Evolutionary conservation across 2,113 vertebrate genomes (phyloP).

Genomic region (Centropus bengalensis): DNA sequence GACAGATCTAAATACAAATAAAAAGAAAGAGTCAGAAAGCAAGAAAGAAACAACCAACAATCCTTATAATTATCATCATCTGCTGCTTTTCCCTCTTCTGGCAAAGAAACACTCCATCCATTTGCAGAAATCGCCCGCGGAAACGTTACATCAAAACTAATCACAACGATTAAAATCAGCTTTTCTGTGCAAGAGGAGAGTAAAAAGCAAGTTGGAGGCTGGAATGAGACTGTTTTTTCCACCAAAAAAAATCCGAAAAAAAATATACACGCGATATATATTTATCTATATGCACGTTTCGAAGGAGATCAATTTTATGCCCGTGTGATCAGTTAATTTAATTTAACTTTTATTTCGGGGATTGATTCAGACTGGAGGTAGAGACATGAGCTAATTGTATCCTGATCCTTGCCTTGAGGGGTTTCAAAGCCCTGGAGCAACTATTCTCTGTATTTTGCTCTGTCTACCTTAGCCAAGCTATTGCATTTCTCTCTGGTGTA

Average conservation of each 20-base stretch:
- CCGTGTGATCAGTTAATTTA: conserved; percentile 86
- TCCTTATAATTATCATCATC: conserved; percentile 99
- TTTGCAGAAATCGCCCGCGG: conserved; percentile 96
- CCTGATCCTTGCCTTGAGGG: conserved; percentile 99
- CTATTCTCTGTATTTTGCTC: conserved; percentile 98
- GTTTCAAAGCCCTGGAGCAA: conserved; percentile 98
- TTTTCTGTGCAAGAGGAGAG: conserved; percentile 93
- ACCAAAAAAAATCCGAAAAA: conserved; percentile 61
- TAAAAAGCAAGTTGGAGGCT: conserved; percentile 92
- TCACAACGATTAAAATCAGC: conserved; percentile 99
- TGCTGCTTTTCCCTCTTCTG: conserved; percentile 95
- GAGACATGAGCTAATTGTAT: conserved; percentile 99
- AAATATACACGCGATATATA: conserved; percentile 58
- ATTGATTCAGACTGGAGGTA: conserved; percentile 95
- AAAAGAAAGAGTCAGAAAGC: conserved; percentile 50
- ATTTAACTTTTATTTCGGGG: conserved; percentile 91
- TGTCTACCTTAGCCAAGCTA: conserved; percentile 98
- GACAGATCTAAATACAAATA: conserved; percentile 73
- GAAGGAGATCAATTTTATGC: conserved; percentile 82
- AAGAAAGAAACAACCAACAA: conserved; percentile 90
- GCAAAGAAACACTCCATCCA: conserved; percentile 99
- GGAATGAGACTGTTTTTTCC: conserved; percentile 85
- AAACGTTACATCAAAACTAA: conserved; percentile 99
- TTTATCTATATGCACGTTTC: conserved; percentile 69
- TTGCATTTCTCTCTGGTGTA: conserved; percentile 98